phyloP scores from a whole-genome alignment of 1,140 invertebrate genomes.

The Schlechtendalia chinensis region DNA sequence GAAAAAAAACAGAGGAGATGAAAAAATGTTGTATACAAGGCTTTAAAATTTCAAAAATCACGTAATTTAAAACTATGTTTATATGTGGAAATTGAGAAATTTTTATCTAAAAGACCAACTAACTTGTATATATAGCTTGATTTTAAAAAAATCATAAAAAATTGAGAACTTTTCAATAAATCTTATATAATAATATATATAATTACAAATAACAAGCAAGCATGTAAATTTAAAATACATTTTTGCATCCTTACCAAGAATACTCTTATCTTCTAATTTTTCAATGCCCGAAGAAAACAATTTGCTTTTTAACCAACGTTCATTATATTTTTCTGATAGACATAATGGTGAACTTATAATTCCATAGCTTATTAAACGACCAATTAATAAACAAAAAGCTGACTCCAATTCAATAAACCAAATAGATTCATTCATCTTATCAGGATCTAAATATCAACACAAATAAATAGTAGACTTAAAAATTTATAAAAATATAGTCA shows the following conservation, averaged over 20 bases:
- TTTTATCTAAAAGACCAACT: too few species aligned
- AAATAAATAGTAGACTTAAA: not conserved
- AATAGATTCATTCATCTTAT: constrained; percentile 57
- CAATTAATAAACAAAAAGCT: constrained; percentile 63
- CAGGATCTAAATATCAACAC: not conserved
- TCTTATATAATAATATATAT: not conserved
- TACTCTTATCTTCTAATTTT: constrained; percentile 51
- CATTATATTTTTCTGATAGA: constrained; percentile 58
- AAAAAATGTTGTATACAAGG: too few species aligned
- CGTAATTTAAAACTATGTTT: too few species aligned
- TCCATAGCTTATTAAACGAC: constrained; percentile 63
- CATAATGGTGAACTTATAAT: constrained; percentile 59
- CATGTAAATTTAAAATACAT: not conserved
- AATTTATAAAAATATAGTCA: not conserved
- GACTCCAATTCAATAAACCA: constrained; percentile 67
- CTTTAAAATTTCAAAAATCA: too few species aligned
- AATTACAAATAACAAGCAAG: too few species aligned
- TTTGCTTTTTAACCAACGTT: constrained; percentile 60
- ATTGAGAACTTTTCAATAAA: not conserved
- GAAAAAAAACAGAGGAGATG: too few species aligned
- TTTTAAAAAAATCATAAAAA: too few species aligned
- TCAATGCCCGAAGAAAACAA: constrained; percentile 62
- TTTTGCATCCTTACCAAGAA: constrained; percentile 29
- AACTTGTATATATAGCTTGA: too few species aligned
- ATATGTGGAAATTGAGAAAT: too few species aligned